Evolutionary conservation across 2,888 invertebrate species (phyloP), one percentile per base, ranked within the genome.

Genomic region (Notodonta dromedarius): DNA sequence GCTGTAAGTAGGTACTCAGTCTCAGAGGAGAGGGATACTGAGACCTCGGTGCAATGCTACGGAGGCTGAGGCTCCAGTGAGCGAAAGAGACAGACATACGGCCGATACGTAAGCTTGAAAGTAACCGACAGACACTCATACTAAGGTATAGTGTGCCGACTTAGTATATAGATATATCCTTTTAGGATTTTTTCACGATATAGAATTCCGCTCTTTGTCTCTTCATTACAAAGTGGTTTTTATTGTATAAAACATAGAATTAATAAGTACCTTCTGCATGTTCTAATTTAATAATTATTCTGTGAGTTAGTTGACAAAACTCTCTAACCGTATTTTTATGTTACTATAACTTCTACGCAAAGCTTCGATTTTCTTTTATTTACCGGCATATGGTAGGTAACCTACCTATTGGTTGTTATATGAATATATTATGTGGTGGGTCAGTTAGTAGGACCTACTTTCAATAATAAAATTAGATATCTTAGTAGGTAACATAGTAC

Each of bases 41-140:
- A 72, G 64, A 65, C 65, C 64, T 77, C 68, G 62, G 65, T 74
- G 65, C 75, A 72, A 65, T 77, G 76, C 79, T 78, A 70, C 77
- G 79, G 84, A 85, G 85, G 82, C 86, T 86, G 87, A 65, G 79
- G 71, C 70, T 70, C 67, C 73, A 71, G 69, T 62, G 83, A 73
- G 75, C 64, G 79, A 87, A 71, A 78, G 80, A 80, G 86, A 86
- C 69, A 77, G 77, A 79, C 58, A 78, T 77, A 79, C 61, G 50
- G 55, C 52, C 35, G 50, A 65, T 60, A 56, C 66, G 63, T 58
- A 69, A 70, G 84, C 67, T 73, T 60, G 84, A 89, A 72, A 71
- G 80, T 78, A 84, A 85, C 70, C 67, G 68, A 65, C 67, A 67
- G 63, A 67, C 64, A 74, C 78, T 71, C 72, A 75, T 78, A 76